Evolutionary conservation across 2,797 vertebrate genomes (phyloP), one percentile per base, ranked within the genome.

Genomic region (Peromyscus aztecus): DNA sequence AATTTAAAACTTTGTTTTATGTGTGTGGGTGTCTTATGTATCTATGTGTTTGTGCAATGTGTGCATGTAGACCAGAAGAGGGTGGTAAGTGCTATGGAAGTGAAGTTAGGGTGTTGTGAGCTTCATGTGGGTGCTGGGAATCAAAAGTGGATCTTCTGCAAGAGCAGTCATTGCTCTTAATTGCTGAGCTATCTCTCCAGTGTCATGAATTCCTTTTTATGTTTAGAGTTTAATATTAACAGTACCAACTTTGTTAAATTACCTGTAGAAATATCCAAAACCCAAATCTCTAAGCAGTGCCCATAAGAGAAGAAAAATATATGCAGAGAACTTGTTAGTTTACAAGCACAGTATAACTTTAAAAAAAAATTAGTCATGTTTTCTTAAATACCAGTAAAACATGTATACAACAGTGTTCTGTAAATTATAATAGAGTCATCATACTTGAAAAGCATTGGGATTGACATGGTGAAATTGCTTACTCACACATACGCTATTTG

Each of bases 181-280:
- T 82, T 59, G 80, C 10, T 40, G 55, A 61, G 55, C 55, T 23
- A 11, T 59, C 55, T 82, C 37, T 96, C 94, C 84, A 1, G 55
- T 83, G 89, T 89, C 91, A 11, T 78, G 31, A 94, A 61, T 82
- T 90, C 19, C n/a, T 52, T 34, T 86, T 97, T 96, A 6, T 92
- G 2, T 12, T 89, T 19, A 95, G 24, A 83, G 57, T 71, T 94
- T 61, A 71, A 12, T 89, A 16, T 90, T 91, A 83, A 29, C 24
- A 76, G 1, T 76, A 49, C 37, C 27, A 94, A 27, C 27, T 2
- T 46, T 89, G 17, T 94, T 95, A 71, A 87, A 61, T 94, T 92
- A 82, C 84, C 12, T 94, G 8, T 91, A 76, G 63, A 93, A 91
- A 89, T 71, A 86, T 34, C 34, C 17, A 55, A 77, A 89, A 83